Percentiles rank a stretch among this genome's conserved stretches.
phyloP scores from a whole-genome alignment of 2,888 invertebrate genomes.

The Phlogophora meticulosa region DNA sequence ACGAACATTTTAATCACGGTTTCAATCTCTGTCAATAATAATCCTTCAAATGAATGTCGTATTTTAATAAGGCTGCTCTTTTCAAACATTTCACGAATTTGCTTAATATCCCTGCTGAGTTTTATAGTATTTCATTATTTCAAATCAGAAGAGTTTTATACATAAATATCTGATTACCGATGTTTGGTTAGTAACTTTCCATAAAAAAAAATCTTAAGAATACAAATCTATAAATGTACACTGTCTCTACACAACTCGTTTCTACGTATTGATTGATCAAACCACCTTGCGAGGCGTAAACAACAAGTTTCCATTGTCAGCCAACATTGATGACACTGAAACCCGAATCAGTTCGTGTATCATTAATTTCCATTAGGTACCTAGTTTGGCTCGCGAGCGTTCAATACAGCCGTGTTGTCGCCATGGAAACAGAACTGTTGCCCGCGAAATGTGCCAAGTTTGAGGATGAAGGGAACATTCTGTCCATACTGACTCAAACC shows the following conservation, averaged over 20 bases:
- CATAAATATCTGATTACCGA: background rate
- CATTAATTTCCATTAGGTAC: slow-evolving; percentile 49
- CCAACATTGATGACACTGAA: slow-evolving; percentile 28
- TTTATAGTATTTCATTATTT: background rate
- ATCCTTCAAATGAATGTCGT: slow-evolving; percentile 3
- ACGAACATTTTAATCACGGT: slow-evolving; percentile 1
- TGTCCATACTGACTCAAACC: too few species aligned
- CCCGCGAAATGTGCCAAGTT: background rate
- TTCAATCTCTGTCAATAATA: slow-evolving; percentile 4
- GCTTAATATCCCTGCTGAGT: background rate
- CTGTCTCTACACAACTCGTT: background rate
- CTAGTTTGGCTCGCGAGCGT: slow-evolving; percentile 18
- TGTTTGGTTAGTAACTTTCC: background rate
- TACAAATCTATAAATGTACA: background rate
- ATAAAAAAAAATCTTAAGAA: background rate
- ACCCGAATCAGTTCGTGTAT: slow-evolving; percentile 27
- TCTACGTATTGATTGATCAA: slow-evolving; percentile 36
- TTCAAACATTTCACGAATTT: background rate
- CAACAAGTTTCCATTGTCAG: slow-evolving; percentile 25
- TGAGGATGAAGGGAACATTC: too few species aligned
- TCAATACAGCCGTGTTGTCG: slow-evolving; percentile 36
- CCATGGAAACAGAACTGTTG: slow-evolving; percentile 31
- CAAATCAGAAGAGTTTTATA: background rate
- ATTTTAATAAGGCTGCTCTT: slow-evolving; percentile 1
- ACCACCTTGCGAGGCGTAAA: slow-evolving; percentile 22